A percentile compares a stretch with the other conserved stretches of the same genome.
These are phyloP conservation scores for Candoia aspera DNA, from an alignment of 2,113 vertebrate genomes.

Conservation along the genomic window DNA sequence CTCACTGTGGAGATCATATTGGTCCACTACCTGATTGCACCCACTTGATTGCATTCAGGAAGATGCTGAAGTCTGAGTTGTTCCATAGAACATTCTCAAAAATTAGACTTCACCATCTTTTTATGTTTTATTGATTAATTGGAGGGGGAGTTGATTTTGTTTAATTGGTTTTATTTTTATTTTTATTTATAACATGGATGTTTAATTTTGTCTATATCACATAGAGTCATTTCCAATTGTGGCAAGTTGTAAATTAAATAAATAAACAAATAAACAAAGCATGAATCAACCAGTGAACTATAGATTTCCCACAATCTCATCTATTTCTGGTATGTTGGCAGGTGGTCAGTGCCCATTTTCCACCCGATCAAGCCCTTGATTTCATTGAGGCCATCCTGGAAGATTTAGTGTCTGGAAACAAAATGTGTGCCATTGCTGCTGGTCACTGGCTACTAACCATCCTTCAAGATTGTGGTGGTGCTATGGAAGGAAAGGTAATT, in stretches of 20 bases:
- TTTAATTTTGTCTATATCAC: background rate
- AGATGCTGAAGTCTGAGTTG: background rate
- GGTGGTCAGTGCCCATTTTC: constrained; percentile 16
- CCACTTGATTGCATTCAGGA: background rate
- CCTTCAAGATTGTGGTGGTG: background rate
- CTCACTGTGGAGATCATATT: background rate
- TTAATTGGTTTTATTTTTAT: background rate
- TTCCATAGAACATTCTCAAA: background rate
- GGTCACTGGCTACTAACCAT: constrained; percentile 17
- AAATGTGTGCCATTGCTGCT: constrained; percentile 6
- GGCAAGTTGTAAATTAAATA: background rate
- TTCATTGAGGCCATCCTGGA: constrained; percentile 13
- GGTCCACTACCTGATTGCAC: background rate
- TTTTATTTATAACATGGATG: background rate
- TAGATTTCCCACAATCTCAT: background rate
- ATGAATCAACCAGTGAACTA: background rate
- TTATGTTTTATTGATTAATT: background rate
- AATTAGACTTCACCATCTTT: background rate
- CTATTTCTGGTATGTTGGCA: background rate
- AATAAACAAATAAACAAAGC: background rate
- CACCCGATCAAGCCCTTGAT: constrained; percentile 14
- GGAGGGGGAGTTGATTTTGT: background rate
- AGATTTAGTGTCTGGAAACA: constrained; percentile 13
- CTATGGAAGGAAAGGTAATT: constrained; percentile 3
- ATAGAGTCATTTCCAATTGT: background rate